phyloP scores from a whole-genome alignment of 2,797 vertebrate species.

The Holocentrus rufus region DNA sequence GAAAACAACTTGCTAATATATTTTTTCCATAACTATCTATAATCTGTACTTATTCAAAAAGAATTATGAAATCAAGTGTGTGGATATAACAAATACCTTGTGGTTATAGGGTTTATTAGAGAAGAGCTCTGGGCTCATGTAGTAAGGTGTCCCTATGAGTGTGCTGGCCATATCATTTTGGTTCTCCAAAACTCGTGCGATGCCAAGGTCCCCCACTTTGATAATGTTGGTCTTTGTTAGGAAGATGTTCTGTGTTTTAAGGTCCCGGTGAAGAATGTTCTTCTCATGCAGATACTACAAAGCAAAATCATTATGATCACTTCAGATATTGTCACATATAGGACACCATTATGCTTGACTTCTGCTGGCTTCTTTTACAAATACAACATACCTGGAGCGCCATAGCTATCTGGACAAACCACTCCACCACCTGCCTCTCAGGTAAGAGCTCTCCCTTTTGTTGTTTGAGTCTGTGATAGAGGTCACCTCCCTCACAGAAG shows the following conservation, averaged over 20 bases:
- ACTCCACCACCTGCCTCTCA: slow-evolving; percentile 95
- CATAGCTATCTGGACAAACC: slow-evolving; percentile 99
- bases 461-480: slow-evolving; percentile 95
- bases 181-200: slow-evolving; percentile 93
- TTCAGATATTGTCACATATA: background rate
- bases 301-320: slow-evolving; percentile 23
- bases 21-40: too few relatives aligned
- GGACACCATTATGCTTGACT: background rate
- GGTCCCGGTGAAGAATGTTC: slow-evolving; percentile 94
- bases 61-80: background rate
- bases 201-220: slow-evolving; percentile 98
- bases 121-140: slow-evolving; percentile 98
- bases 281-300: slow-evolving; percentile 95
- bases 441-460: slow-evolving; percentile 91
- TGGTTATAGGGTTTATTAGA: slow-evolving; percentile 97
- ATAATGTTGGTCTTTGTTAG: slow-evolving; percentile 95
- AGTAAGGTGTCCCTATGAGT: slow-evolving; percentile 97
- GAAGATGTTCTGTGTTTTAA: slow-evolving; percentile 99
- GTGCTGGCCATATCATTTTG: slow-evolving; percentile 98
- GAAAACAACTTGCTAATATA: background rate
- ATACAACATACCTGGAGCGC: slow-evolving; percentile 89
- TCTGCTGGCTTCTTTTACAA: background rate
- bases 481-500: slow-evolving; percentile 97
- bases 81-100: slow-evolving; percentile 84
- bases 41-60: background rate